A percentile compares a stretch with the other conserved stretches of the same genome.
These are phyloP conservation scores for Watersipora subatra DNA, from an alignment of 1,140 invertebrate genomes.

Conservation along the genomic window DNA sequence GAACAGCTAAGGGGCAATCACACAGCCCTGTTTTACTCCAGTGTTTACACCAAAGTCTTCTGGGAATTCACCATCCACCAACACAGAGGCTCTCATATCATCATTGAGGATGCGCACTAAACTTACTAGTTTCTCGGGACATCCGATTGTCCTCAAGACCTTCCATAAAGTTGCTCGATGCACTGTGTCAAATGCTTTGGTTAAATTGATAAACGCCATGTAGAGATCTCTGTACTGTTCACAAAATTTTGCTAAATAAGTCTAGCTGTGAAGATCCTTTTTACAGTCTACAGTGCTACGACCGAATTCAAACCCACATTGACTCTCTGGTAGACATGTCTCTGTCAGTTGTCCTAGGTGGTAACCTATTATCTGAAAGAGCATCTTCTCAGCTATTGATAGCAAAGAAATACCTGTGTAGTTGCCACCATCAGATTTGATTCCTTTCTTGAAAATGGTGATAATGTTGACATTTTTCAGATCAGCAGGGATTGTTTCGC, in stretches of 20 bases:
- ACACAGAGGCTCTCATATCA: constrained; percentile 3
- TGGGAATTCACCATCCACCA: not conserved
- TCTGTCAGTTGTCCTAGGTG: not conserved
- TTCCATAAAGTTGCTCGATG: constrained; percentile 12
- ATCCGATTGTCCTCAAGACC: constrained; percentile 13
- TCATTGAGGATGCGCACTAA: constrained; percentile 8
- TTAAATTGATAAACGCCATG: constrained; percentile 14
- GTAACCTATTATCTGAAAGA: not conserved
- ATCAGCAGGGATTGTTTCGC: not conserved
- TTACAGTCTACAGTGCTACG: not conserved
- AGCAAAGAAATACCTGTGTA: not conserved
- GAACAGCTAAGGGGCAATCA: constrained; percentile 13
- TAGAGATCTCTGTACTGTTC: not conserved
- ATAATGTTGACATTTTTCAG: not conserved
- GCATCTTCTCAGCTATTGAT: not conserved
- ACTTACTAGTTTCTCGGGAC: constrained; percentile 7
- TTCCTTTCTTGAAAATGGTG: not conserved
- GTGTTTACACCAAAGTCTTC: not conserved
- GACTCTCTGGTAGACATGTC: not conserved
- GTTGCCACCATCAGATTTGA: not conserved
- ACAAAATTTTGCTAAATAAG: not conserved
- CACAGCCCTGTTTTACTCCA: constrained; percentile 11
- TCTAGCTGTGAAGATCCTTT: not conserved
- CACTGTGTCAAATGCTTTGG: constrained; percentile 18
- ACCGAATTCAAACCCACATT: not conserved